A percentile compares a stretch with the other conserved stretches of the same genome.
Conservation (phyloP, 1,140 invertebrate species). For the Neodiprion fabricii region DNA sequence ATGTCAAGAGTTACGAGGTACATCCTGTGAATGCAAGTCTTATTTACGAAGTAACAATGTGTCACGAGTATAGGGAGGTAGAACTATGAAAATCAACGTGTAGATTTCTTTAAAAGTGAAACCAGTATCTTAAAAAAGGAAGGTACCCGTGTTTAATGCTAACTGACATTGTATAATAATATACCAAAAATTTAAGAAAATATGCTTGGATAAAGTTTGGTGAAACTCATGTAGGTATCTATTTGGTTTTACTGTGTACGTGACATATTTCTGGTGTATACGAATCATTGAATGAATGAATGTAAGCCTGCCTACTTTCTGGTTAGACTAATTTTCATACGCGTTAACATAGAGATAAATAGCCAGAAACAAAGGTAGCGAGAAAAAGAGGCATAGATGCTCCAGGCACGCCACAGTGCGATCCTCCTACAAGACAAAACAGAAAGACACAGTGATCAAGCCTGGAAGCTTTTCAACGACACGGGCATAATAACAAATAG, state of each 20-base stretch:
- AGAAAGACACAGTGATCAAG: slow-evolving; percentile 2
- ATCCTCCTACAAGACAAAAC: slow-evolving; percentile 10
- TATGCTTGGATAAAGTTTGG: neutral
- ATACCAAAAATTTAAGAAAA: neutral
- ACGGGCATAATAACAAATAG: neutral
- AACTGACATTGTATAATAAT: too few relatives aligned
- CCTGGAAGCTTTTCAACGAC: slow-evolving; percentile 11
- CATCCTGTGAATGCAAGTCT: too few relatives aligned
- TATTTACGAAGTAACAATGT: too few relatives aligned
- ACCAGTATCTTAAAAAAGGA: too few relatives aligned
- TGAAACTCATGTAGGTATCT: neutral
- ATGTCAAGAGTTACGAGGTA: neutral
- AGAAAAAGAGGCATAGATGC: slow-evolving; percentile 8
- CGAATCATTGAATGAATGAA: neutral
- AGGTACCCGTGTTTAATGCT: too few relatives aligned
- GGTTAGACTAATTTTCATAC: slow-evolving; percentile 14
- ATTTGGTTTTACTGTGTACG: neutral
- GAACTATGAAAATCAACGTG: too few relatives aligned
- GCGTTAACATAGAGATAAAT: slow-evolving; percentile 1
- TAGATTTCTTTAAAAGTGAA: too few relatives aligned
- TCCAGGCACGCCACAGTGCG: slow-evolving; percentile 8
- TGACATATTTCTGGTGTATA: neutral
- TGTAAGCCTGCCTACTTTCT: slow-evolving; percentile 10
- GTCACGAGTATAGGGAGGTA: too few relatives aligned
- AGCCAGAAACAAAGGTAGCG: neutral